Evolutionary conservation across 2,797 vertebrate genomes (phyloP), one percentile per base, ranked within the genome.

Genomic region (Nannoperca australis): DNA sequence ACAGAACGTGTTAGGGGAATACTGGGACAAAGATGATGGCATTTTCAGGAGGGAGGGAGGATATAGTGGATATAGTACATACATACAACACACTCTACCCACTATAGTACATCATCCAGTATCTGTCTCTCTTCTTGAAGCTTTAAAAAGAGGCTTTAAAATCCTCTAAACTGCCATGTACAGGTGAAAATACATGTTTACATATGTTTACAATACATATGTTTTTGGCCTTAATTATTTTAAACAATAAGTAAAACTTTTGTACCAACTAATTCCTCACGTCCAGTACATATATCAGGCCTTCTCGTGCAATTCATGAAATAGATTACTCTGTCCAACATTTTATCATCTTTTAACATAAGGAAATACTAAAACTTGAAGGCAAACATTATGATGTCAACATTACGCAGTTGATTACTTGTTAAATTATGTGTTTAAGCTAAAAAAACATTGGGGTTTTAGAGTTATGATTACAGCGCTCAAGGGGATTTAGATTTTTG

Each of bases 11-110:
- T 17, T 54, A 22, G 27, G 18, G 51, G 47, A 68, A 78, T 20
- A 66, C 27, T 50, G 58, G 65, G 76, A 86, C 40, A 69, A 64
- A 72, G 53, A 75, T 67, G 36, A 62, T 65, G n/a, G 36, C 15
- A 5, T 60, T 65, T 62, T 69, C n/a, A 58, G 51, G 17, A 55
- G 53, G 30, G 1, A 54, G 20, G 49, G 13, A 42, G 40, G 22
- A 55, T 67, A 15, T 6, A 54, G 24, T 18, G 61, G 11, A 50
- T 72, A 53, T 2, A 42, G 20, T 67, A 27, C 7, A 55, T 38
- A 34, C 38, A 40, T 45, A 44, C 34, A 17, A 24, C n/a, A 54
- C 64, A 51, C 12, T 60, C 18, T 36, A 58, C n/a, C 27, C 14
- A 27, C 36, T 38, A 30, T 17, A 60, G 14, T 8, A 11, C 44